phyloP scores from a whole-genome alignment of 2,113 vertebrate genomes.

The Istiophorus platypterus region DNA sequence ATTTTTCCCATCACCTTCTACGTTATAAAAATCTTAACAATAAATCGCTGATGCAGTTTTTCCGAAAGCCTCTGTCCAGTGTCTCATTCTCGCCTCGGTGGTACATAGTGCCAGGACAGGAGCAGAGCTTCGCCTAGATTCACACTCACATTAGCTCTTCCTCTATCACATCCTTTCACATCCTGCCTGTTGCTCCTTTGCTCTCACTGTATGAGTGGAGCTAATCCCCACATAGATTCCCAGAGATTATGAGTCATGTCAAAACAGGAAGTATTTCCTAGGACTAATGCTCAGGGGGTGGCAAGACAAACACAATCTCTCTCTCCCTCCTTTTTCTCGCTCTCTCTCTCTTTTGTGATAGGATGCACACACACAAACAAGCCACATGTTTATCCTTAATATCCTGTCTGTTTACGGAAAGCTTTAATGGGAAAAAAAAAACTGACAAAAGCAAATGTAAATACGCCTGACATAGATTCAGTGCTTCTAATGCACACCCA shows the following conservation, averaged over 20 bases:
- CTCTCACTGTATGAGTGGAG: slow-evolving; percentile 56
- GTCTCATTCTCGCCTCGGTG: slow-evolving; percentile 13
- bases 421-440: slow-evolving; percentile 26
- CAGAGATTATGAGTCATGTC: slow-evolving; percentile 82
- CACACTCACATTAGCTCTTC: background rate
- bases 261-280: slow-evolving; percentile 83
- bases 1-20: background rate
- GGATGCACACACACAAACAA: slow-evolving; percentile 52
- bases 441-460: slow-evolving; percentile 11
- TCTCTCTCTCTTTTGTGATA: slow-evolving; percentile 46
- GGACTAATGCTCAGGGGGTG: slow-evolving; percentile 71
- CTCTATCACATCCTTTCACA: slow-evolving; percentile 61
- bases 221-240: slow-evolving; percentile 80
- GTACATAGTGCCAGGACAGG: slow-evolving; percentile 7
- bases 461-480: slow-evolving; percentile 36
- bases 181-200: slow-evolving; percentile 73
- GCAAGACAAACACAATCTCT: slow-evolving; percentile 44
- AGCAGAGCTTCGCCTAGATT: slow-evolving; percentile 20
- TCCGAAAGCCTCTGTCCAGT: background rate
- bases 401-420: slow-evolving; percentile 62
- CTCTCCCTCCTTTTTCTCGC: background rate
- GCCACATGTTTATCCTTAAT: slow-evolving; percentile 66
- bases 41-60: background rate
- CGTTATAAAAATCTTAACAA: background rate
- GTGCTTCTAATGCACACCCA: background rate